Base-by-base conservation (phyloP, 1,140 invertebrate species). In the Drosophila triauraria region DNA sequence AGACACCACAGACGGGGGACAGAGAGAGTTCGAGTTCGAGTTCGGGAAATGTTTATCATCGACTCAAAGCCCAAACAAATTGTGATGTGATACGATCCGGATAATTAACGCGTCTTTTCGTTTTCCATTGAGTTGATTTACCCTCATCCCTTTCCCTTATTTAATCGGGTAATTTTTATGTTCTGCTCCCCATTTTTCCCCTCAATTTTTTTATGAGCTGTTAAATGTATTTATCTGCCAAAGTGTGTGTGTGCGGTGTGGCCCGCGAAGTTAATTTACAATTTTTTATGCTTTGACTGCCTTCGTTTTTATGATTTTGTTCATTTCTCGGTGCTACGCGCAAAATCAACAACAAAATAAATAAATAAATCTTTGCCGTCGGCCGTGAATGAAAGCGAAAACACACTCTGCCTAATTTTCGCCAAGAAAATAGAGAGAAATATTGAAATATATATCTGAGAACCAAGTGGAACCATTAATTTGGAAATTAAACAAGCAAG, bases 21-120 rank as follows among this genome's bases (percentile, higher is more conserved):
- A 23, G 7, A 40, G 20, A 20, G 20, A 20, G 12, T 40, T 12
- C 12, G 15, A 42, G 15, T 15, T 6, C 9, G 57, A 38, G 47
- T 51, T 62, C 12, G 46, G 67, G 32, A 60, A 67, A 64, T 76
- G 42, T 67, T 76, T 48, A 68, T 8, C 38, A 27, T 25, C 40
- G 43, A 54, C 50, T 38, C 57, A 67, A 47, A 50, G 32, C 40
- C 35, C 53, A 69, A 58, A 44, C 32, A 46, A 61, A 50, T 77
- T 81, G 84, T 88, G 81, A 88, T 88, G 84, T 88, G 84, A 88
- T 84, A 88, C 77, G 64, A 84, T 64, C 67, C 78, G 63, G 23
- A 68, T 54, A 84, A 72, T 58, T 35, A 54, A 69, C 75, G 83
- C 67, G 65, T 87, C 48, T 82, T 84, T 61, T 80, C 67, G 75